Conservation (phyloP, 2,888 invertebrate genomes). For the Scelioninae gen. 1 region DNA sequence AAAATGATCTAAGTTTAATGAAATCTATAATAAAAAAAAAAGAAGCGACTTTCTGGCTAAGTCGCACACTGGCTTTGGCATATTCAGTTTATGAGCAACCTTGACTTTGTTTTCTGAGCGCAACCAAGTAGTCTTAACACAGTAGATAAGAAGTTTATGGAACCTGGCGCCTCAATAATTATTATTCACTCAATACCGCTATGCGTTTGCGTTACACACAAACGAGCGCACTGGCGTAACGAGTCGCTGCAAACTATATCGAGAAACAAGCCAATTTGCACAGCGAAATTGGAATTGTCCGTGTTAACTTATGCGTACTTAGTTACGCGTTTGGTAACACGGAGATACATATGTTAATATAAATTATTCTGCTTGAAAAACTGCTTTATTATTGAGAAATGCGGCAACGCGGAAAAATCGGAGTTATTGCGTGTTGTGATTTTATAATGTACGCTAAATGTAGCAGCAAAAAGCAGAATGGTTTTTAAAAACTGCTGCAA, state of each 20-base stretch:
- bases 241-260: slow-evolving; percentile 57
- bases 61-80: too few species aligned
- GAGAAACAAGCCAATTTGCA: slow-evolving; percentile 62
- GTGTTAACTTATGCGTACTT: slow-evolving; percentile 43
- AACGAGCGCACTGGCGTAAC: slow-evolving; percentile 40
- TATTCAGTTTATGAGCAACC: slow-evolving; percentile 71
- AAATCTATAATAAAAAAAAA: too few species aligned
- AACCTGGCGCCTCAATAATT: slow-evolving; percentile 71
- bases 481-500: background rate
- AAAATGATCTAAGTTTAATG: too few species aligned
- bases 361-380: slow-evolving; percentile 39
- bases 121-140: too few species aligned
- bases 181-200: slow-evolving; percentile 70
- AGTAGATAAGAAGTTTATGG: slow-evolving; percentile 72
- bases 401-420: slow-evolving; percentile 21
- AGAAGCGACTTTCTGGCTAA: too few species aligned
- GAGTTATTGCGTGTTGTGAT: slow-evolving; percentile 14
- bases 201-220: slow-evolving; percentile 40
- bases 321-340: slow-evolving; percentile 38
- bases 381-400: slow-evolving; percentile 36
- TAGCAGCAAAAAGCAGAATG: background rate
- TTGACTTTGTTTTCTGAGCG: slow-evolving; percentile 67
- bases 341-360: slow-evolving; percentile 31
- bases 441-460: slow-evolving; percentile 4
- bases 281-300: slow-evolving; percentile 53